These are phyloP conservation scores for Neocrepidodera transversa DNA, from an alignment of 2,888 invertebrate species.

Conservation along the genomic window DNA sequence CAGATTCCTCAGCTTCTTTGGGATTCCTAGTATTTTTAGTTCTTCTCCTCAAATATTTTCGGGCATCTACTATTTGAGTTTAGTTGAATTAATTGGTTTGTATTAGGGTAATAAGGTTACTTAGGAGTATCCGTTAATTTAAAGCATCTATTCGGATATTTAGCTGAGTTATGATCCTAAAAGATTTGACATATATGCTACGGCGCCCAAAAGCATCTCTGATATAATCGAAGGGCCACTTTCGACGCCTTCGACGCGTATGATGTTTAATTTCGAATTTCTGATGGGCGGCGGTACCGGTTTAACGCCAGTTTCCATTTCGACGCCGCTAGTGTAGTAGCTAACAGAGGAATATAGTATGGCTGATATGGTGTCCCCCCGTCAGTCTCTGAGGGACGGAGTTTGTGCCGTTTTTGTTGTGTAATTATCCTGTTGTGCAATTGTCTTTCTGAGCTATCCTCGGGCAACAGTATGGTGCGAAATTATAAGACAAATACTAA, in stretches of 20 bases:
- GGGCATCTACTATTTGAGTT: no score
- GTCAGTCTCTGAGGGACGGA: conserved; percentile 76
- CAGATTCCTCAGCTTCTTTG: no score
- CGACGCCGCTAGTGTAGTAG: conserved; percentile 76
- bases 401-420: conserved; percentile 23
- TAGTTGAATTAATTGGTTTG: no score
- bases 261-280: conserved; percentile 90
- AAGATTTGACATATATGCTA: conserved; percentile 71
- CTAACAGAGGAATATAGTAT: conserved; percentile 71
- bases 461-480: no score
- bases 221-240: conserved; percentile 73
- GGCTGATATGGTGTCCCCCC: conserved; percentile 70
- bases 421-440: conserved; percentile 26
- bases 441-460: no score
- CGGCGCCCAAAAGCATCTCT: conserved; percentile 58
- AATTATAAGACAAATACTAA: no score
- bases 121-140: no score
- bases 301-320: conserved; percentile 88
- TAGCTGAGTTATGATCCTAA: no score
- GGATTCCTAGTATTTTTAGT: no score
- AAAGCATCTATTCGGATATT: no score
- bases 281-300: conserved; percentile 94
- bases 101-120: no score
- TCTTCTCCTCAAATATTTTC: no score
- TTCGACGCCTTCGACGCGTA: conserved; percentile 86